phyloP scores from a whole-genome alignment of 2,797 vertebrate genomes.

The Argya squamiceps region DNA sequence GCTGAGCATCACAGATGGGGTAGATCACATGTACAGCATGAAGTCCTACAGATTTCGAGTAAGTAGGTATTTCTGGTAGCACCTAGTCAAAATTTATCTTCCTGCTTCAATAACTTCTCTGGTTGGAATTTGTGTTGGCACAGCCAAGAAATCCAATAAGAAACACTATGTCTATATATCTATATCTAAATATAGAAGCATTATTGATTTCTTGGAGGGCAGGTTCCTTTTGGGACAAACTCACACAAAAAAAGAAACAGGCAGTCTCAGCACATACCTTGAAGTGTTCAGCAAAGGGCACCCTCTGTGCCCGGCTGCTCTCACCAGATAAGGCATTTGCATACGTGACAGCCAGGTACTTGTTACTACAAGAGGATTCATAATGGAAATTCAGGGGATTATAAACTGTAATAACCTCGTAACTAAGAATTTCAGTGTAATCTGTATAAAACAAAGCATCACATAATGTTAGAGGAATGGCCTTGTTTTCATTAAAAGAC shows the following conservation, averaged over 20 bases:
- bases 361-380: neutral
- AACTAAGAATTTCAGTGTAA: neutral
- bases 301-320: neutral
- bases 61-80: neutral
- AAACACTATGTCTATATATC: neutral
- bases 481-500: neutral
- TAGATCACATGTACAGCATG: neutral
- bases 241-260: neutral
- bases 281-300: neutral
- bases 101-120: neutral
- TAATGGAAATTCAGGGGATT: neutral
- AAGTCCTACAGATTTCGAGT: neutral
- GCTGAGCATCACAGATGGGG: neutral
- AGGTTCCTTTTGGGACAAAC: constrained; percentile 1
- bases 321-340: neutral
- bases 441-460: constrained; percentile 12
- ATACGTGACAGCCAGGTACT: neutral
- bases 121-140: neutral
- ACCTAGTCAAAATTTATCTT: neutral
- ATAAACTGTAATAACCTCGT: neutral
- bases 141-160: neutral
- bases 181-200: neutral
- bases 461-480: neutral
- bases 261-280: neutral
- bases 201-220: constrained; percentile 19